These are phyloP conservation scores for Bos javanicus DNA, from an alignment of 2,113 vertebrate genomes.

Conservation along the genomic window DNA sequence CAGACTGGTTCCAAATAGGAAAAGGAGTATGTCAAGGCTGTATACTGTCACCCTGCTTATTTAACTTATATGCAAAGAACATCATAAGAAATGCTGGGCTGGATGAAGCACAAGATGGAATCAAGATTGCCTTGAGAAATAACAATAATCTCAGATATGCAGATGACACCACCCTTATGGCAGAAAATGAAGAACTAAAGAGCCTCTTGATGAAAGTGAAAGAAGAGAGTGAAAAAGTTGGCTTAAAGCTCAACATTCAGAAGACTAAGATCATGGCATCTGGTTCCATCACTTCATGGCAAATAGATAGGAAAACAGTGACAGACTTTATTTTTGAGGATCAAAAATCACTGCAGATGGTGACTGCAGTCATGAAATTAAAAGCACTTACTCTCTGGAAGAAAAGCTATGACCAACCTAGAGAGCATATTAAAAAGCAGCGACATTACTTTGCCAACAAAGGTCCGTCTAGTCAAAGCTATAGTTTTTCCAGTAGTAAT, in stretches of 20 bases:
- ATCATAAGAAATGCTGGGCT: background rate
- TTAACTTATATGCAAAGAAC: background rate
- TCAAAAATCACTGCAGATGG: background rate
- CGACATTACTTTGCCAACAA: background rate
- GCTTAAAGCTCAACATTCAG: background rate
- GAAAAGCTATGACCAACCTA: background rate
- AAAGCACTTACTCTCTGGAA: background rate
- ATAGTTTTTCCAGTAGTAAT: background rate
- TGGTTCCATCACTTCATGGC: background rate
- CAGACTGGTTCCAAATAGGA: background rate
- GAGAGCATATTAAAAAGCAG: background rate
- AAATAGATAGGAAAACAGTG: background rate
- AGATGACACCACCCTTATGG: background rate
- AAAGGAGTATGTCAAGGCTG: background rate
- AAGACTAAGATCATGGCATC: background rate
- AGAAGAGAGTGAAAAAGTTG: background rate
- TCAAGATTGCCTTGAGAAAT: background rate
- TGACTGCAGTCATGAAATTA: background rate
- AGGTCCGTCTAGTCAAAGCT: accelerated
- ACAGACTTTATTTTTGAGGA: accelerated
- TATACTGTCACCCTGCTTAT: background rate
- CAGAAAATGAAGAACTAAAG: background rate
- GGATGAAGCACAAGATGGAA: background rate
- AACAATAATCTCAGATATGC: background rate
- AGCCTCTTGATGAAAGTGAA: background rate